Percentiles rank a stretch among this genome's conserved stretches.
phyloP scores from a whole-genome alignment of 2,888 invertebrate species.

The Pristionchus mayeri region DNA sequence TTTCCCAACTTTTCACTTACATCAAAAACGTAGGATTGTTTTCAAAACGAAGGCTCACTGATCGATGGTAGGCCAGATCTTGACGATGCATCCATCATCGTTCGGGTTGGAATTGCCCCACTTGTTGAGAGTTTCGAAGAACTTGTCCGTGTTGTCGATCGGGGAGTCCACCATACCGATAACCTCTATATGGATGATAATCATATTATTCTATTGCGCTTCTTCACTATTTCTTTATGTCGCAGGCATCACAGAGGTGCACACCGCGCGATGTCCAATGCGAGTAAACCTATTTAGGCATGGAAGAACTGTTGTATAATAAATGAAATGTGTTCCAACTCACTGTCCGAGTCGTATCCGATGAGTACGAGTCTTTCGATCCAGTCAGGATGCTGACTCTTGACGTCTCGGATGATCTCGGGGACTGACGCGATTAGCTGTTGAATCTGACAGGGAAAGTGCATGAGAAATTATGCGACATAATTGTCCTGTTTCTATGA shows the following conservation, averaged over 20 bases:
- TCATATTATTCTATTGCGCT: too few relatives aligned
- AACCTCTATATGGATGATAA: not conserved
- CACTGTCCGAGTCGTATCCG: conserved; percentile 36
- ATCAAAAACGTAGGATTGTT: too few relatives aligned
- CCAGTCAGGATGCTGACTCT: conserved; percentile 43
- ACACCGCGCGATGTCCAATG: too few relatives aligned
- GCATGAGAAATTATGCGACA: too few relatives aligned
- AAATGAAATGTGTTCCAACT: not conserved
- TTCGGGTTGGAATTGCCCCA: conserved; percentile 13
- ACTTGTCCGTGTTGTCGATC: not conserved
- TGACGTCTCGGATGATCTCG: conserved; percentile 34
- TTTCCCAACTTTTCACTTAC: too few relatives aligned
- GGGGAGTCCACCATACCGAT: conserved; percentile 38
- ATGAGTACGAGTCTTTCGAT: conserved; percentile 45
- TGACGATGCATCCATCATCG: conserved; percentile 6
- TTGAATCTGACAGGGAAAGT: conserved; percentile 36
- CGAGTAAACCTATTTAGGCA: too few relatives aligned
- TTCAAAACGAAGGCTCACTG: not conserved
- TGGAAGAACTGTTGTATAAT: not conserved
- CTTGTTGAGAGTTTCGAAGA: conserved; percentile 33
- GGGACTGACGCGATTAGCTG: not conserved
- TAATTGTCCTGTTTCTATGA: too few relatives aligned
- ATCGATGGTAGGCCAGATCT: not conserved
- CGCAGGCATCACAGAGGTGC: too few relatives aligned
- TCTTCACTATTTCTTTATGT: too few relatives aligned